Percentiles rank a stretch among this genome's conserved stretches.
phyloP scores from a whole-genome alignment of 1,140 invertebrate genomes.

The Ladona fulva region DNA sequence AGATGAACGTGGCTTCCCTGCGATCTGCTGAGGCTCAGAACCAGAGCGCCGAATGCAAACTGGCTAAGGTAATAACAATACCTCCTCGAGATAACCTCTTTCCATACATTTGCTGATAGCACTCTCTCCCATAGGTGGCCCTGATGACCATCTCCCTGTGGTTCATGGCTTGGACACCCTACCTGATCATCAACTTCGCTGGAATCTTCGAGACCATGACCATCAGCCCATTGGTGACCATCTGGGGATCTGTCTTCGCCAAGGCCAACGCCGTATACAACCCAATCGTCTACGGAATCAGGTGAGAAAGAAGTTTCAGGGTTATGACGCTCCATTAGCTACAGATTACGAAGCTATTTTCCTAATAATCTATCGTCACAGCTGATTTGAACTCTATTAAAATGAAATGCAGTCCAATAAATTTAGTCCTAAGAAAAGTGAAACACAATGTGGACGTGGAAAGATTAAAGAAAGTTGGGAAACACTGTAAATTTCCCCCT shows the following conservation, averaged over 20 bases:
- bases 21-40: conserved; percentile 50
- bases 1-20: conserved; percentile 60
- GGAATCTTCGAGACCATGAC: conserved; percentile 51
- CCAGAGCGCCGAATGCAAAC: conserved; percentile 50
- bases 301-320: no score
- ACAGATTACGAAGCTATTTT: no score
- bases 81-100: conserved; percentile 17
- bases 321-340: no score
- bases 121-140: conserved; percentile 44
- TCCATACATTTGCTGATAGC: no score
- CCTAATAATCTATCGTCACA: no score
- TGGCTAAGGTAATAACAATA: conserved; percentile 41
- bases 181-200: conserved; percentile 59
- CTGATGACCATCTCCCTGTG: conserved; percentile 63
- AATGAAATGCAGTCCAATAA: no score
- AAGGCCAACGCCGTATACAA: conserved; percentile 58
- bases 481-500: no score
- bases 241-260: conserved; percentile 58
- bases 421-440: no score
- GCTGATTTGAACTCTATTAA: no score
- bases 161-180: conserved; percentile 69
- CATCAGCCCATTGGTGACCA: conserved; percentile 54
- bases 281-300: conserved; percentile 58
- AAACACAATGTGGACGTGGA: no score
- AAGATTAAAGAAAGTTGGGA: no score